A percentile compares a stretch with the other conserved stretches of the same genome.
Evolutionary conservation across 2,113 vertebrate genomes (phyloP).

Genomic region (Rousettus leschenaultii): DNA sequence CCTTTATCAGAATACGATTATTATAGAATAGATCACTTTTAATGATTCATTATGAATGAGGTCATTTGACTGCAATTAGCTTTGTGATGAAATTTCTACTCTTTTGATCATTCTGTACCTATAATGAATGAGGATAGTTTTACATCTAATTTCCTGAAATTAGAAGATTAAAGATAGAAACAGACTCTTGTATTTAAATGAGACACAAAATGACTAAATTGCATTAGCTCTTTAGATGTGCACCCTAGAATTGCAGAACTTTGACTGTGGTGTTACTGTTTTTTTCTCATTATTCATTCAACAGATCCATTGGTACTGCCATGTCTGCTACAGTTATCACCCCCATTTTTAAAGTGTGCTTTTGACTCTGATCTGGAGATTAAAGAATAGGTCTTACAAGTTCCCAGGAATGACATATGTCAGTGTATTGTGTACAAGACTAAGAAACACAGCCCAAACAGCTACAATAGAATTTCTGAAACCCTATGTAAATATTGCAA

Average conservation of each 20-base stretch:
- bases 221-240: slow-evolving; percentile 50
- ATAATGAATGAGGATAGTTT: slow-evolving; percentile 71
- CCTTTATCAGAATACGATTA: slow-evolving; percentile 65
- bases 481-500: not conserved
- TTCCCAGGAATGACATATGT: not conserved
- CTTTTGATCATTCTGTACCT: slow-evolving; percentile 75
- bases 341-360: slow-evolving; percentile 1
- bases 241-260: not conserved
- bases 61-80: slow-evolving; percentile 71
- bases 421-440: not conserved
- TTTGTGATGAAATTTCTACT: slow-evolving; percentile 77
- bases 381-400: slow-evolving; percentile 2
- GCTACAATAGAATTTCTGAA: not conserved
- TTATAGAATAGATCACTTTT: slow-evolving; percentile 69
- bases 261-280: not conserved
- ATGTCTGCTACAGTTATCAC: slow-evolving; percentile 13
- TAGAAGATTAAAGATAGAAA: slow-evolving; percentile 74
- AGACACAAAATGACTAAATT: slow-evolving; percentile 28
- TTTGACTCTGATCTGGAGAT: slow-evolving; percentile 41
- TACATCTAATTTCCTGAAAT: slow-evolving; percentile 74
- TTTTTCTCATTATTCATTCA: slow-evolving; percentile 45
- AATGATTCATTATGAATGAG: slow-evolving; percentile 71
- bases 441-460: not conserved
- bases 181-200: slow-evolving; percentile 65
- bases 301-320: not conserved